Base-by-base conservation (phyloP, 1,140 invertebrate species). In the Ptiloglossa arizonensis region DNA sequence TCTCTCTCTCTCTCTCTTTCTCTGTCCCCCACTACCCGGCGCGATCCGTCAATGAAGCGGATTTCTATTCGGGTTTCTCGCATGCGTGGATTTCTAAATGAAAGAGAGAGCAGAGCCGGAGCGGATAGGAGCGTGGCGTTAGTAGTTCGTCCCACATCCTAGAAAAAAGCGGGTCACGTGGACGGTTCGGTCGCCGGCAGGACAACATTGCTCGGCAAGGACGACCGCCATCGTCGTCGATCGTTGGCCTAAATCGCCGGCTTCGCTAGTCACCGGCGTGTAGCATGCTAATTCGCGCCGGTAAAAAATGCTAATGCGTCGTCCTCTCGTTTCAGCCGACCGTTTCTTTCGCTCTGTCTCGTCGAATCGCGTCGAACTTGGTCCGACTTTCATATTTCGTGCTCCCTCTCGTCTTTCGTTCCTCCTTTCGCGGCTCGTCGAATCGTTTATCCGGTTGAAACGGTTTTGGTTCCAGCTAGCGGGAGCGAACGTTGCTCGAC, bases 131-230 rank as follows among this genome's bases (percentile, higher is more conserved):
- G 48, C 32, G 52, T 44, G 60, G 9, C 76, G 68, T 59, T 71
- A 74, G 41, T 67, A 62, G 50, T 74, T 80, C 56, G 67, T 80
- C 59, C 50, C 46, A 80, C 17, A 70, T 84, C 69, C 50, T 63
- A 63, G 70, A 82, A 84, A 84, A 83, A 84, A 84, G 71, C 56
- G 62, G 71, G 82, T 84, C 82, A 70, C 70, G 52, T 76, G 46
- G 68, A 79, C 69, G 38, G 66, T 68, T 77, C 32, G 52, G 69
- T 50, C 22, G 73, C 24, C 71, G 67, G 57, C 82, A 84, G 82
- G 81, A 84, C 70, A 62, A 83, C 63, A 77, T 76, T 72, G 71
- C 81, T 80, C 59, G 54, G 57, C 83, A 85, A 85, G 81, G 83
- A 80, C 81, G 63, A 85, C 68, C 64, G 71, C 56, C 68, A 46